phyloP scores from a whole-genome alignment of 2,113 vertebrate genomes.

The Nannospalax galili region DNA sequence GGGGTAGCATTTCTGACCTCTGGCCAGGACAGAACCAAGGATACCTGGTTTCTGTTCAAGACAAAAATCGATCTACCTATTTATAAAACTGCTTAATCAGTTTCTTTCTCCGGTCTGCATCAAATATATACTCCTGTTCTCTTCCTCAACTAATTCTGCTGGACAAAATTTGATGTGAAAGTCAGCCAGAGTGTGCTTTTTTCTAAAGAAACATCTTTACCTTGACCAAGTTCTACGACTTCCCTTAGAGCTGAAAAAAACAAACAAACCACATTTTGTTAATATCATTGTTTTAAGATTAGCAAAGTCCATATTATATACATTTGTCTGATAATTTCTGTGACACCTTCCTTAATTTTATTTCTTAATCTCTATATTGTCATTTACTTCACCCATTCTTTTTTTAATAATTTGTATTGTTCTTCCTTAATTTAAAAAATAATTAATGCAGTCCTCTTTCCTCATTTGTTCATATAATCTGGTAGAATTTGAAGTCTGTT shows the following conservation, averaged over 20 bases:
- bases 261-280: too few species aligned
- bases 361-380: background rate
- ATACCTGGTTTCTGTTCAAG: too few species aligned
- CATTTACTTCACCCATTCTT: background rate
- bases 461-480: background rate
- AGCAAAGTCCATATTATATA: conserved; percentile 29
- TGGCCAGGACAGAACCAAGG: too few species aligned
- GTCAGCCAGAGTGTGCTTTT: background rate
- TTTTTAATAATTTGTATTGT: conserved; percentile 39
- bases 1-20: too few species aligned
- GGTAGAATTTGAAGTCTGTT: conserved; percentile 2
- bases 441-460: background rate
- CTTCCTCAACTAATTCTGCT: background rate
- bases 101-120: too few species aligned
- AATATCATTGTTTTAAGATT: conserved; percentile 47
- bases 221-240: conserved; percentile 46
- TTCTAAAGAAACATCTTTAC: conserved; percentile 15
- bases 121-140: background rate
- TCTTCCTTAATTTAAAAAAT: conserved; percentile 15
- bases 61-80: background rate
- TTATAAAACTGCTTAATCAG: background rate
- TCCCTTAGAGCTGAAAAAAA: too few species aligned
- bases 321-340: conserved; percentile 25
- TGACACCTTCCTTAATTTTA: background rate
- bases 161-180: background rate